phyloP scores from a whole-genome alignment of 2,797 vertebrate genomes.

The Sciaenops ocellatus region DNA sequence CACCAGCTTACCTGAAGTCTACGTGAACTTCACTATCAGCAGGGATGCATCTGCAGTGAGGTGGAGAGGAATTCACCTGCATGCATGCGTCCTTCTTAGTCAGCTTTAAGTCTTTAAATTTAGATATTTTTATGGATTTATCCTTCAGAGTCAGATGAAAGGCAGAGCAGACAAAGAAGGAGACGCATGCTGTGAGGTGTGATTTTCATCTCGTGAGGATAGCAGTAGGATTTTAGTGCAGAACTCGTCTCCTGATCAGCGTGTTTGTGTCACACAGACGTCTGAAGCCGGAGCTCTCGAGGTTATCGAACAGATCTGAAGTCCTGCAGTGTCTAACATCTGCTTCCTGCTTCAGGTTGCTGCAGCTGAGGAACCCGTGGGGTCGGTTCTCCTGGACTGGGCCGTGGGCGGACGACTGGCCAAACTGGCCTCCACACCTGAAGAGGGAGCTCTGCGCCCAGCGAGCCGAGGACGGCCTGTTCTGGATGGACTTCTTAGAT shows the following conservation, averaged over 20 bases:
- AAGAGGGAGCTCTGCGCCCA: constrained; percentile 82
- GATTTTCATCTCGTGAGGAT: background rate
- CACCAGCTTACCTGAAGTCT: constrained; percentile 56
- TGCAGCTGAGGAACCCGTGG: constrained; percentile 95
- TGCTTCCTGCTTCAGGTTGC: constrained; percentile 80
- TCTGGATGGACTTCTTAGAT: constrained; percentile 97
- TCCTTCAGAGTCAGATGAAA: background rate
- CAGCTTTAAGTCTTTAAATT: background rate
- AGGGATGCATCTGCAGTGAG: constrained; percentile 60
- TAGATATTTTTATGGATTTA: accelerated
- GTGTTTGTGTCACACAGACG: background rate
- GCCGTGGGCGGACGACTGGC: constrained; percentile 93
- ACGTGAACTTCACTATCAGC: constrained; percentile 63
- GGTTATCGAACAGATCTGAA: background rate
- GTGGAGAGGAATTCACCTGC: background rate
- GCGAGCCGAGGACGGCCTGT: constrained; percentile 88
- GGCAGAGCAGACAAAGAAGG: background rate
- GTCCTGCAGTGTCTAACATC: constrained; percentile 22
- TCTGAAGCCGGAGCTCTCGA: constrained; percentile 17
- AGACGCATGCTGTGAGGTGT: background rate
- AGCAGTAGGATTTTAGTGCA: background rate
- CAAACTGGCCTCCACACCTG: constrained; percentile 87
- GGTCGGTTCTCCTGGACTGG: constrained; percentile 97
- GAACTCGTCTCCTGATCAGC: background rate
- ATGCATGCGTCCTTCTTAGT: background rate